Evolutionary conservation across 1,140 invertebrate species (phyloP).

Genomic region (Armadillidium nasatum): DNA sequence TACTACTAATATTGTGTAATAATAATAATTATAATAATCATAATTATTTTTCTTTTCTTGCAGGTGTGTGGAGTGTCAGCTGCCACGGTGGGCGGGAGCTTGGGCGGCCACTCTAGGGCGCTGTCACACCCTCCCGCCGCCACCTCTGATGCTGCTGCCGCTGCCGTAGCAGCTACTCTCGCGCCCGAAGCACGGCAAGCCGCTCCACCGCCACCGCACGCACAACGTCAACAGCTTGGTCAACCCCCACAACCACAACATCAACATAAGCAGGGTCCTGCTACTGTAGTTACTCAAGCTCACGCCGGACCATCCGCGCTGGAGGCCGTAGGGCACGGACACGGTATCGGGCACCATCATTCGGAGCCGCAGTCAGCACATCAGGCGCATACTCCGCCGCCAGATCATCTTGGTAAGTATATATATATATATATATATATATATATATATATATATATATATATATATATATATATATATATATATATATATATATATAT

Average conservation of each 20-base stretch:
- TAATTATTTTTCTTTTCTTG: not conserved
- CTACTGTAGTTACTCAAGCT: not conserved
- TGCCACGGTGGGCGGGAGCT: not conserved
- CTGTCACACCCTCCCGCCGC: not conserved
- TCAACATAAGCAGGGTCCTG: not conserved
- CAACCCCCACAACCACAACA: not conserved
- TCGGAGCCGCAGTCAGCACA: not conserved
- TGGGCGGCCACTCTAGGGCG: not conserved
- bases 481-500: no score
- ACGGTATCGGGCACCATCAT: not conserved
- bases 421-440: no score
- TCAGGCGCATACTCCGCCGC: not conserved
- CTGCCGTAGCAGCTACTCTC: not conserved
- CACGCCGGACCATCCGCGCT: constrained; percentile 1
- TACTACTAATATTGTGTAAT: no score
- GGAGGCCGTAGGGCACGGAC: not conserved
- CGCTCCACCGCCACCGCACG: not conserved
- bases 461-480: no score
- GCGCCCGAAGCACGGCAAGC: not conserved
- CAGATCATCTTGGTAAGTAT: not conserved
- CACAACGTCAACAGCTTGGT: not conserved
- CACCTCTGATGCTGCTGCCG: no score
- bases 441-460: no score
- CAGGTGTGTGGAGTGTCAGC: not conserved
- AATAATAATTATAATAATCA: no score